Conservation (phyloP, 2,113 vertebrate genomes). For the Notothenia rossii region DNA sequence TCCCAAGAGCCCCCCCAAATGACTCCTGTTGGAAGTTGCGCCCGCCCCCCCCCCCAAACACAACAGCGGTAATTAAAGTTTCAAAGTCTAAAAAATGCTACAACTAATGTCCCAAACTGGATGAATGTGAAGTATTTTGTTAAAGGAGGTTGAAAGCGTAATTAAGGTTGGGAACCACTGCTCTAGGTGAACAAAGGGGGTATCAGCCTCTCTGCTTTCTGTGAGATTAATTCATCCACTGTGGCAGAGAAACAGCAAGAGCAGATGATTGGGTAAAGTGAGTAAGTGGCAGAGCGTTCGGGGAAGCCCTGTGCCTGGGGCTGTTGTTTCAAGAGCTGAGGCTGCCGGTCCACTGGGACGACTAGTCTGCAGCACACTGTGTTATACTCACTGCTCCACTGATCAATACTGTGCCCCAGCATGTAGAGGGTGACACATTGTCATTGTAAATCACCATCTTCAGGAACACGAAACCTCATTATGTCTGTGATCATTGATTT, state of each 20-base stretch:
- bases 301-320: slow-evolving; percentile 49
- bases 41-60: too few species aligned
- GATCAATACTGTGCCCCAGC: slow-evolving; percentile 43
- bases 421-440: slow-evolving; percentile 15
- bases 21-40: too few species aligned
- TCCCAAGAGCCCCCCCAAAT: too few species aligned
- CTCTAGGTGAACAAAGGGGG: slow-evolving; percentile 16
- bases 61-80: too few species aligned
- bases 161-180: too few species aligned
- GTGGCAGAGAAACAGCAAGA: slow-evolving; percentile 44
- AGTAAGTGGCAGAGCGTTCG: slow-evolving; percentile 53
- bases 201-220: slow-evolving; percentile 33
- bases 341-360: slow-evolving; percentile 43
- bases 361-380: slow-evolving; percentile 16
- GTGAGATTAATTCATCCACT: slow-evolving; percentile 40
- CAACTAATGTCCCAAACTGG: too few species aligned
- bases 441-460: slow-evolving; percentile 10
- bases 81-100: too few species aligned
- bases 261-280: slow-evolving; percentile 54
- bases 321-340: slow-evolving; percentile 54
- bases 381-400: slow-evolving; percentile 24
- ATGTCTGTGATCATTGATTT: slow-evolving; percentile 7
- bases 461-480: background rate
- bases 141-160: too few species aligned
- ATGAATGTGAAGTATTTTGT: too few species aligned